Percentiles rank a stretch among this genome's conserved stretches.
These are phyloP conservation scores for Drosophila percnosoma DNA, from an alignment of 2,888 invertebrate genomes.

Conservation along the genomic window DNA sequence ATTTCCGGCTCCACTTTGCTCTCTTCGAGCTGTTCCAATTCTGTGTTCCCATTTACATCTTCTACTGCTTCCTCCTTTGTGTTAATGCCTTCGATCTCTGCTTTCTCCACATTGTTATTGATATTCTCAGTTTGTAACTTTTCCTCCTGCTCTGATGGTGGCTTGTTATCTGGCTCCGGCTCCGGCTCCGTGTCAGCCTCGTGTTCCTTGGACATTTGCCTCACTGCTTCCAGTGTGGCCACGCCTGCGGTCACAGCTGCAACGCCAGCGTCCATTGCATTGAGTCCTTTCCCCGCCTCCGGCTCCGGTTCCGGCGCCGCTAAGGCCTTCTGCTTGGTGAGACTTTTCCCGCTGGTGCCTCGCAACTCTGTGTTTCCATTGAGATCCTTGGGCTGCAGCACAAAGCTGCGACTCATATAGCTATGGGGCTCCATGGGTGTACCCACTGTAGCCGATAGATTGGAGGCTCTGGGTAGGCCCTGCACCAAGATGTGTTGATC, in stretches of 20 bases:
- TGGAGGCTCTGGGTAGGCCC: slow-evolving; percentile 81
- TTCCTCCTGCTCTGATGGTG: not conserved
- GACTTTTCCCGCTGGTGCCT: slow-evolving; percentile 52
- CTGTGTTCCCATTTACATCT: slow-evolving; percentile 41
- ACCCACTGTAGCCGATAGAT: slow-evolving; percentile 66
- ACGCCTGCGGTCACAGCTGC: slow-evolving; percentile 31
- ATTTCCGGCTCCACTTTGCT: slow-evolving; percentile 4
- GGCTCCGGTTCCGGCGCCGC: slow-evolving; percentile 44
- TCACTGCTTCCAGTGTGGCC: slow-evolving; percentile 63
- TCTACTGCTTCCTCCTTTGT: not conserved
- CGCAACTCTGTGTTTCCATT: slow-evolving; percentile 61
- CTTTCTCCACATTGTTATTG: slow-evolving; percentile 20
- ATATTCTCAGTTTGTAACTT: slow-evolving; percentile 3
- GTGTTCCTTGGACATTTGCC: slow-evolving; percentile 54
- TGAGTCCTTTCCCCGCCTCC: slow-evolving; percentile 17
- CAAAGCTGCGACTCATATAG: slow-evolving; percentile 74
- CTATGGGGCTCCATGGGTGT: slow-evolving; percentile 58
- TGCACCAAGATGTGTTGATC: slow-evolving; percentile 83
- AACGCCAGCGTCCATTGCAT: slow-evolving; percentile 39
- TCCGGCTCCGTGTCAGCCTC: not conserved
- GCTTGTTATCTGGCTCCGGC: not conserved
- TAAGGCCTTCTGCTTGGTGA: slow-evolving; percentile 49
- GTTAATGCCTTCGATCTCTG: not conserved
- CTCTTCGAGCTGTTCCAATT: not conserved
- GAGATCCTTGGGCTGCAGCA: slow-evolving; percentile 61